Evolutionary conservation across 2,888 invertebrate species (phyloP), one percentile per base, ranked within the genome.

Genomic region (Ypsolopha scabrella): DNA sequence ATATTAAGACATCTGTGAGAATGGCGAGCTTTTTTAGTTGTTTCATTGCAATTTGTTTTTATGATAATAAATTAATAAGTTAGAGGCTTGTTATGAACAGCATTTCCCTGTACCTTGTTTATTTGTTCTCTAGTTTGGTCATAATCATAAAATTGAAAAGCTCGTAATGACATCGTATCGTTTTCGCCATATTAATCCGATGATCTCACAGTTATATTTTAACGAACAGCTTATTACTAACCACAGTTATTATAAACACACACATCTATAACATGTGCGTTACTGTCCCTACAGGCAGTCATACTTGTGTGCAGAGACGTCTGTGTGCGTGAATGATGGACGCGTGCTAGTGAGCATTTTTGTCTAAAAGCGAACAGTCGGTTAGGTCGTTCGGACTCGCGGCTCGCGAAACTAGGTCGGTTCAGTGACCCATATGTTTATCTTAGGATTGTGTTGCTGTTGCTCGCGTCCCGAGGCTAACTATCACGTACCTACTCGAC

Each of bases 401-500:
- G 24, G 24, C 24, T 70, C 65, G 69, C 58, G 67, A 77, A 86
- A 80, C 80, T 86, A 65, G 86, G 86, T 83, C 85, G 81, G 86
- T 85, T 86, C 86, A 86, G 72, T 80, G 83, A 82, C 85, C 86
- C 70, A 85, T 83, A 80, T 86, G 86, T 86, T 86, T 86, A 83
- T 85, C 85, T 85, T 82, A 74, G 70, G 75, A 81, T 80, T 79
- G 80, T 72, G 41, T 47, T 24, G 24, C 24, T 24, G 24, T 24
- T 24, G 24, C 24, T 24, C 35, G 50, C 51, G 52, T 45, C 48
- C 49, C 48, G 54, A 41, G 7, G 11, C 14, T 13, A 13, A 13
- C 39, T 8, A 24, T 24, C 24, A 1, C 47, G 51, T 11, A 13
- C 41, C 41, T 38, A 47, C 47, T 46, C 46, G 53, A 36, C 52